Evolutionary conservation across 2,113 vertebrate genomes (phyloP), one percentile per base, ranked within the genome.

Genomic region (Ochotona princeps): DNA sequence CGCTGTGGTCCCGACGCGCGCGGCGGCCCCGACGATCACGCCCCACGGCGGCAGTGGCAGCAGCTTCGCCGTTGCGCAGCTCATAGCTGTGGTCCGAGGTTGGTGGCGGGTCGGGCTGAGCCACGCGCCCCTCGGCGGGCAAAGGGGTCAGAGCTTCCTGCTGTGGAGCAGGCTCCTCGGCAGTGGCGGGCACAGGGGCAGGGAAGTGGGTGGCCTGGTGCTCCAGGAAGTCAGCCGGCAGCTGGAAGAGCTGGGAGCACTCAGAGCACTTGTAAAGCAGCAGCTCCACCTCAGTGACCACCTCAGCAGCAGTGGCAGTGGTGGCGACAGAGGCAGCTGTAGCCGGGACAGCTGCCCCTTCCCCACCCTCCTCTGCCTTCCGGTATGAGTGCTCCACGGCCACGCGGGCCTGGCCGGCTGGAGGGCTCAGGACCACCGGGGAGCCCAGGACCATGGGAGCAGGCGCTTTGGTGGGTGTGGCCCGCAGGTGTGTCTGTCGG

Each of bases 401-500:
- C 32, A 98, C 98, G 0, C 96, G 90, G 0, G 98, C 91, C 63
- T 97, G 97, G 49, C 96, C 93, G 28, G 97, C 49, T 0, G 96
- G 96, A 6, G 95, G 67, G 18, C 96, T 96, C 5, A 96, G 54
- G 11, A 96, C 96, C 25, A 97, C 94, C 1, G 96, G 95, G 13
- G 96, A 93, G 10, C 96, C 94, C 80, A 96, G 87, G 35, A 97
- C 94, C 32, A 95, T 92, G 0, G 97, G 96, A 28, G 95, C 83
- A 0, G 95, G 83, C 49, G 97, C 69, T 18, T 97, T 95, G 18
- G 95, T 75, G 8, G 96, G 95, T 3, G 83, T 85, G 5, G 93
- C 90, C 91, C 98, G 95, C 26, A 98, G 96, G 63, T 98, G 98
- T 0, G 93, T 96, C 92, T 99, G 98, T 35, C 99, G 98, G 89